Evolutionary conservation across 2,797 vertebrate species (phyloP).

Genomic region (Tauraco hartlaubi): DNA sequence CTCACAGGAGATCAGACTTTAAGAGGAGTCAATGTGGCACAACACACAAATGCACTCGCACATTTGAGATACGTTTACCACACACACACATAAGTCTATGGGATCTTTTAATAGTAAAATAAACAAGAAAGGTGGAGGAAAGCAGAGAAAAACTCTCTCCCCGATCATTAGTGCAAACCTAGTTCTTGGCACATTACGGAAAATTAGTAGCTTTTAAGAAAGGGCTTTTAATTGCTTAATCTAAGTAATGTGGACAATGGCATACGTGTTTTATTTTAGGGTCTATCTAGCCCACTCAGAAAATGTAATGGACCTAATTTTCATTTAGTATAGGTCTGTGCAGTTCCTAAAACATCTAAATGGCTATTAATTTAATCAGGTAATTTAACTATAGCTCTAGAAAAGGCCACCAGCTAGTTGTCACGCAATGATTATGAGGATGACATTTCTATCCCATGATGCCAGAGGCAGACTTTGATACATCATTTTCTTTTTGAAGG

Average conservation of each 20-base stretch:
- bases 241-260: slow-evolving; percentile 83
- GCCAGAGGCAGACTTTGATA: slow-evolving; percentile 98
- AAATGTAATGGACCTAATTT: slow-evolving; percentile 88
- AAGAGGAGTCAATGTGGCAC: not conserved
- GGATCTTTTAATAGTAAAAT: slow-evolving; percentile 39
- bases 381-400: slow-evolving; percentile 93
- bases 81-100: not conserved
- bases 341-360: slow-evolving; percentile 97
- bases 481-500: slow-evolving; percentile 99
- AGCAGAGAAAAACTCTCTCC: slow-evolving; percentile 17
- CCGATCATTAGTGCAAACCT: slow-evolving; percentile 68
- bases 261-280: slow-evolving; percentile 86
- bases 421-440: slow-evolving; percentile 95
- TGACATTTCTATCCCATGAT: slow-evolving; percentile 98
- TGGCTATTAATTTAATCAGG: slow-evolving; percentile 98
- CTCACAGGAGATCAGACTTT: not conserved
- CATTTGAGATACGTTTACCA: not conserved
- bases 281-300: slow-evolving; percentile 83
- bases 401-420: slow-evolving; percentile 94
- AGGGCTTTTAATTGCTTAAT: slow-evolving; percentile 86
- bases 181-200: slow-evolving; percentile 70
- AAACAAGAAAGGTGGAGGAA: slow-evolving; percentile 47
- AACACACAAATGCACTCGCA: not conserved
- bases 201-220: slow-evolving; percentile 82
- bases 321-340: slow-evolving; percentile 88